Conservation (phyloP, 2,888 invertebrate species). For the Alentia gelatinosa region DNA sequence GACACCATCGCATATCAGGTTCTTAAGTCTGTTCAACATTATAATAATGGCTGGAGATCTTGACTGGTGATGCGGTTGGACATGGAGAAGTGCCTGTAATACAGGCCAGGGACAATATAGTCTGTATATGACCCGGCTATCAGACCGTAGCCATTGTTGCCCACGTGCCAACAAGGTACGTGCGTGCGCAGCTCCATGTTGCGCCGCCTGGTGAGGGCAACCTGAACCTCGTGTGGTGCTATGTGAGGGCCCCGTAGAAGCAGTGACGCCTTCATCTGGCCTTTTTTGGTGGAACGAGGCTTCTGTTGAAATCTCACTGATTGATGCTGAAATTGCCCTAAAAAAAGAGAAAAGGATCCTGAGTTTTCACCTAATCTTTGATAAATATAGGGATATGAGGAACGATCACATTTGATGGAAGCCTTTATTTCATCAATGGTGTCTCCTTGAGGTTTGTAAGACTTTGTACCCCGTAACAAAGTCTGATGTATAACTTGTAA, state of each 20-base stretch:
- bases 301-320: neutral
- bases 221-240: slow-evolving; percentile 53
- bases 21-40: neutral
- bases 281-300: slow-evolving; percentile 13
- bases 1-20: too few species aligned
- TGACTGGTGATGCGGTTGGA: neutral
- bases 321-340: slow-evolving; percentile 55
- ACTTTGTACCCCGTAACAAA: too few species aligned
- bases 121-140: slow-evolving; percentile 50
- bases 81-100: slow-evolving; percentile 55
- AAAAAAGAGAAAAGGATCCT: neutral
- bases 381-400: too few species aligned
- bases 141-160: slow-evolving; percentile 58
- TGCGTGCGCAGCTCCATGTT: slow-evolving; percentile 61
- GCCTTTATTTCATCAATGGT: too few species aligned
- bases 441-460: too few species aligned
- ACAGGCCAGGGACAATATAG: slow-evolving; percentile 58
- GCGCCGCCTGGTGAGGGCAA: slow-evolving; percentile 54
- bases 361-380: neutral
- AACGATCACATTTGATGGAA: too few species aligned
- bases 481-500: too few species aligned
- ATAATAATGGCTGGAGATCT: slow-evolving; percentile 28
- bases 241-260: slow-evolving; percentile 56
- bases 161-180: slow-evolving; percentile 63
- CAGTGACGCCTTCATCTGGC: slow-evolving; percentile 45